These are phyloP conservation scores for Aromia moschata DNA, from an alignment of 2,888 invertebrate species.

Conservation along the genomic window DNA sequence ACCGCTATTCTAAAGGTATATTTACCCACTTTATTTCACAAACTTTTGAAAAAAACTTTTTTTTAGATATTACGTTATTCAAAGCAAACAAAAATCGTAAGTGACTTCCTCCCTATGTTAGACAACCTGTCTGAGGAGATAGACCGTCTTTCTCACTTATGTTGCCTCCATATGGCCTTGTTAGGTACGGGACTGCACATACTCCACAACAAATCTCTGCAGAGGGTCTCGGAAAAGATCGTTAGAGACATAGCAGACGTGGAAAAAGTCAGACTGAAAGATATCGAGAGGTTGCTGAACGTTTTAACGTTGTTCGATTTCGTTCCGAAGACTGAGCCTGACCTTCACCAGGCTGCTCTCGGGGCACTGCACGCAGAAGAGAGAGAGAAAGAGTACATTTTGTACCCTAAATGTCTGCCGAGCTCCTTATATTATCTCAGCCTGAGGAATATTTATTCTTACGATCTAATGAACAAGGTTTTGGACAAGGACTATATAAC, in stretches of 20 bases:
- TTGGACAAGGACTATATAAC: constrained; percentile 69
- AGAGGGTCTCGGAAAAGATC: constrained; percentile 67
- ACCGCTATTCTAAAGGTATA: constrained; percentile 71
- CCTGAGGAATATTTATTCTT: constrained; percentile 67
- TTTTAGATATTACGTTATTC: constrained; percentile 69
- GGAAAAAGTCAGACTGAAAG: constrained; percentile 70
- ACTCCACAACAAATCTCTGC: constrained; percentile 63
- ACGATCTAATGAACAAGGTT: constrained; percentile 68
- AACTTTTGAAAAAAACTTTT: too few relatives aligned
- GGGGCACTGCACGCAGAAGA: constrained; percentile 66
- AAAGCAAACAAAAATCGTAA: constrained; percentile 60
- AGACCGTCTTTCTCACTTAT: constrained; percentile 68
- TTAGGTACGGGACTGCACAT: constrained; percentile 67
- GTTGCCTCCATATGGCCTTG: constrained; percentile 74
- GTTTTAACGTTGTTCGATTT: constrained; percentile 71
- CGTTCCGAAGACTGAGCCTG: constrained; percentile 63
- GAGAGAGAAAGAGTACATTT: constrained; percentile 67
- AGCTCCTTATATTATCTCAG: constrained; percentile 71
- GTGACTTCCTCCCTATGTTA: constrained; percentile 65
- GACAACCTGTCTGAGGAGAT: constrained; percentile 67
- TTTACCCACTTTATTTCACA: too few relatives aligned
- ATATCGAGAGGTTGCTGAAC: constrained; percentile 76
- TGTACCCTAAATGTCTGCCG: constrained; percentile 69
- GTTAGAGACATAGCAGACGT: constrained; percentile 60
- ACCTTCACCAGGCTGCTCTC: constrained; percentile 61